Percentiles rank a stretch among this genome's conserved stretches.
phyloP scores from a whole-genome alignment of 30 jellyfish, hydroid and myxozoan genomes.

The Chrysaora quinquecirrha region DNA sequence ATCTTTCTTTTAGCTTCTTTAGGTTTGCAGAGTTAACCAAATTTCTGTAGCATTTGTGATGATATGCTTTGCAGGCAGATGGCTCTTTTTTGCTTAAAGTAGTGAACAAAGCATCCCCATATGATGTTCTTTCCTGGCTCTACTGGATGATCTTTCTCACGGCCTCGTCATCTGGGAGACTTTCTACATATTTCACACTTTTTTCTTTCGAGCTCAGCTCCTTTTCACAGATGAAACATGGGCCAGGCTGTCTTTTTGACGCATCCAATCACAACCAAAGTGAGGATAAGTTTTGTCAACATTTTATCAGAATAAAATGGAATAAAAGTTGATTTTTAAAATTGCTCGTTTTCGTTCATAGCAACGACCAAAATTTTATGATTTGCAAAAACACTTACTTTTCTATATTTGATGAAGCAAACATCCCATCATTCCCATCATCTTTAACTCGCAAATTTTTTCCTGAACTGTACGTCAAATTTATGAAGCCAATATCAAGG shows the following conservation, averaged over 20 bases:
- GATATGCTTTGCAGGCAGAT: constrained; percentile 8
- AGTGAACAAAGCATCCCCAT: constrained; percentile 16
- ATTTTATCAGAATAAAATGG: neutral
- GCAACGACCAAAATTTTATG: neutral
- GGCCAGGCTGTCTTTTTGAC: constrained; percentile 26
- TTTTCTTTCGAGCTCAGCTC: constrained; percentile 25
- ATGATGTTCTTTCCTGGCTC: constrained; percentile 5
- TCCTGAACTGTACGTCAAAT: constrained; percentile 3
- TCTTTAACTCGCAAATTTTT: neutral
- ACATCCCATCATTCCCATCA: constrained; percentile 17
- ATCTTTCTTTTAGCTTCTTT: constrained; percentile 12
- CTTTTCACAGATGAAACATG: constrained; percentile 28
- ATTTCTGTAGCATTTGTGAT: constrained; percentile 11
- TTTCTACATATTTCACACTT: constrained; percentile 5
- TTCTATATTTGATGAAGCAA: neutral
- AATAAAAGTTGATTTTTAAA: constrained; percentile 10
- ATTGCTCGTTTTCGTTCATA: neutral
- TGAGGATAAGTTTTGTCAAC: constrained; percentile 1
- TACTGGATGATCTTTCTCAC: constrained; percentile 13
- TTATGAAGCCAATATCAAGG: constrained; percentile 27
- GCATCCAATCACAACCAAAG: constrained; percentile 13
- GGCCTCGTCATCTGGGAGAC: constrained; percentile 17
- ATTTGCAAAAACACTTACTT: neutral
- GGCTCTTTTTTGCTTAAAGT: neutral
- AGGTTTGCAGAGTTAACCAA: constrained; percentile 11